Conservation (phyloP, 2,113 vertebrate species). For the Paracanthobrama guichenoti region DNA sequence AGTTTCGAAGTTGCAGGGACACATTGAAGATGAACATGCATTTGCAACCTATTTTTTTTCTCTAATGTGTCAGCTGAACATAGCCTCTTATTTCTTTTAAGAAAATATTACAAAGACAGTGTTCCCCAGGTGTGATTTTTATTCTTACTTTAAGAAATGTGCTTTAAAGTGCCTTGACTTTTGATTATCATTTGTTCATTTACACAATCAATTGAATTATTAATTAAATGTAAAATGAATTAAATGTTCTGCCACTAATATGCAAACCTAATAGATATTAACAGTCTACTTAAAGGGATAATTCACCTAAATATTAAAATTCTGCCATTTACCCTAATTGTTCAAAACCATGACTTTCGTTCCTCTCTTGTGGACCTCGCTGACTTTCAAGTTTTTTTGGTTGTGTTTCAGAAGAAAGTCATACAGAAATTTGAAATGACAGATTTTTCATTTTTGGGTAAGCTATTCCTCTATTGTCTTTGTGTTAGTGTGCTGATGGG, state of each 20-base stretch:
- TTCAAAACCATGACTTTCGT: too few relatives aligned
- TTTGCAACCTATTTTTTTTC: neutral
- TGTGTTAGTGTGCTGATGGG: neutral
- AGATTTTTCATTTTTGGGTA: neutral
- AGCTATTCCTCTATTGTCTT: neutral
- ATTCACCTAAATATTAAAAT: neutral
- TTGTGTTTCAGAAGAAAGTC: neutral
- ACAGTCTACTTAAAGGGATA: neutral
- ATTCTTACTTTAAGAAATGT: neutral
- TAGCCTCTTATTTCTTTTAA: too few relatives aligned
- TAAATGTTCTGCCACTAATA: neutral
- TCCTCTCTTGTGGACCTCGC: too few relatives aligned
- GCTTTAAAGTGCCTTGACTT: neutral
- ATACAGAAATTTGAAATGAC: neutral
- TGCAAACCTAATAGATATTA: neutral
- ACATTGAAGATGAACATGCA: neutral
- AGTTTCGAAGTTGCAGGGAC: neutral
- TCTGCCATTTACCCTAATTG: neutral
- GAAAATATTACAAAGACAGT: too few relatives aligned
- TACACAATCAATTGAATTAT: neutral
- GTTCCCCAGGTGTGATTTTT: neutral
- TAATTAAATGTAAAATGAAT: neutral
- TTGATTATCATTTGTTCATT: neutral
- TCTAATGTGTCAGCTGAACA: neutral
- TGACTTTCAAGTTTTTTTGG: neutral